A percentile compares a stretch with the other conserved stretches of the same genome.
These are phyloP conservation scores for Ganaspis sp. DNA, from an alignment of 1,140 invertebrate genomes.

Conservation along the genomic window DNA sequence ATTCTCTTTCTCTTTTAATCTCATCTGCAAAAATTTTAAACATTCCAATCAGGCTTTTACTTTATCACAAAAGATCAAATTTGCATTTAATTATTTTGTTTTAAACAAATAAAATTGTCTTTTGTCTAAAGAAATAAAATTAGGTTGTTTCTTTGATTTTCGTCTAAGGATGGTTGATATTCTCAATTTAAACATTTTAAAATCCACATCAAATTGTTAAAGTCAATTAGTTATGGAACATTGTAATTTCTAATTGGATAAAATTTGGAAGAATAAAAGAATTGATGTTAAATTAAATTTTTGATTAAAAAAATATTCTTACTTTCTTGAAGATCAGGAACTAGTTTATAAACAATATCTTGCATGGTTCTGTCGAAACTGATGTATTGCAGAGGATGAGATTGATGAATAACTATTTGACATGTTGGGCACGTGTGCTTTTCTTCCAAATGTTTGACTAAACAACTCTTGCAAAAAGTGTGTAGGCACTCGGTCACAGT, in stretches of 20 bases:
- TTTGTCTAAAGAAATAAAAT: too few relatives aligned
- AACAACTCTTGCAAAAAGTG: slow-evolving; percentile 98
- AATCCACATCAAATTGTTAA: too few relatives aligned
- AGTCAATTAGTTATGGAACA: too few relatives aligned
- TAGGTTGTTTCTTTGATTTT: too few relatives aligned
- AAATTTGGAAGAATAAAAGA: too few relatives aligned
- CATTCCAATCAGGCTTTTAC: too few relatives aligned
- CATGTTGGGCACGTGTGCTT: slow-evolving; percentile 98
- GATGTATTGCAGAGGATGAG: slow-evolving; percentile 96
- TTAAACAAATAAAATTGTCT: too few relatives aligned
- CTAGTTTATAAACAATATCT: slow-evolving; percentile 98
- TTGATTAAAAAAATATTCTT: slow-evolving; percentile 59
- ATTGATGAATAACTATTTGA: slow-evolving; percentile 97
- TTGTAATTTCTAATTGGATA: too few relatives aligned
- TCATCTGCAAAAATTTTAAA: slow-evolving; percentile 81
- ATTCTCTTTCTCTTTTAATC: slow-evolving; percentile 90
- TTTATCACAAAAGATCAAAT: too few relatives aligned
- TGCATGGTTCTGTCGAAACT: slow-evolving; percentile 99
- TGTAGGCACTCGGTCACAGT: slow-evolving; percentile 98
- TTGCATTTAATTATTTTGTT: slow-evolving; percentile 17
- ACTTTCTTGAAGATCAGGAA: slow-evolving; percentile 94
- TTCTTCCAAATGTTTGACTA: slow-evolving; percentile 97
- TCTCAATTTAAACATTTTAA: too few relatives aligned
- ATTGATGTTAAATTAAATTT: too few relatives aligned
- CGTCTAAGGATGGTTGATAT: too few relatives aligned